phyloP scores from a whole-genome alignment of 2,888 invertebrate species.

The Tineola bisselliella region DNA sequence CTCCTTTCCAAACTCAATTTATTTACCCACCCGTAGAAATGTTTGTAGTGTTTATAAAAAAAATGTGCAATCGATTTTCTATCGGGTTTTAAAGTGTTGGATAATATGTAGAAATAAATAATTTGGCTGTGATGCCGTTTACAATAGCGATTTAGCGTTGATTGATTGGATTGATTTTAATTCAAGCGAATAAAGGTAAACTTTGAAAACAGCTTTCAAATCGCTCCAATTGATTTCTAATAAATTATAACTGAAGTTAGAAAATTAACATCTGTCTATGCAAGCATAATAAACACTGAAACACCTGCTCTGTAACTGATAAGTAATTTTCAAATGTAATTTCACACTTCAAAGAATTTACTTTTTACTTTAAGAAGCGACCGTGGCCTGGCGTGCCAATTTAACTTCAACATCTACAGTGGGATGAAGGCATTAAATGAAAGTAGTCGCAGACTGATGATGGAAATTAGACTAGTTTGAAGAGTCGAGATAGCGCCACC shows the following conservation, averaged over 20 bases:
- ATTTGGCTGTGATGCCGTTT: neutral
- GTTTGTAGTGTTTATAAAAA: conserved; percentile 35
- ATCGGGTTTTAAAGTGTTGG: too few species aligned
- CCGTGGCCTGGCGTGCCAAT: too few species aligned
- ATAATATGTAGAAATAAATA: neutral
- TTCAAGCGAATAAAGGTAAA: neutral
- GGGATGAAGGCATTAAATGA: too few species aligned
- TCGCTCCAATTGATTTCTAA: neutral
- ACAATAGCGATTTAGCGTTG: neutral
- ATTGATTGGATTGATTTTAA: neutral
- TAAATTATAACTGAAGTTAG: neutral
- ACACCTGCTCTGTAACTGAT: neutral
- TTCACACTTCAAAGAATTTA: neutral
- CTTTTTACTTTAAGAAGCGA: neutral
- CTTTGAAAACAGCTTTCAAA: neutral
- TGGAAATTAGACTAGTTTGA: too few species aligned
- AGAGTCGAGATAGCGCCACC: too few species aligned
- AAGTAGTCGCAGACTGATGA: too few species aligned
- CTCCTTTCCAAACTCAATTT: conserved; percentile 51
- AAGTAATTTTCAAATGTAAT: neutral
- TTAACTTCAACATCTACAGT: too few species aligned
- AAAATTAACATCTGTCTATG: neutral
- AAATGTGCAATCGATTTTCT: too few species aligned
- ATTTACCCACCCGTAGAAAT: conserved; percentile 48
- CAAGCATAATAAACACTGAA: neutral